Base-by-base conservation (phyloP, 2,888 invertebrate species). In the Trichogramma dendrolimi region DNA sequence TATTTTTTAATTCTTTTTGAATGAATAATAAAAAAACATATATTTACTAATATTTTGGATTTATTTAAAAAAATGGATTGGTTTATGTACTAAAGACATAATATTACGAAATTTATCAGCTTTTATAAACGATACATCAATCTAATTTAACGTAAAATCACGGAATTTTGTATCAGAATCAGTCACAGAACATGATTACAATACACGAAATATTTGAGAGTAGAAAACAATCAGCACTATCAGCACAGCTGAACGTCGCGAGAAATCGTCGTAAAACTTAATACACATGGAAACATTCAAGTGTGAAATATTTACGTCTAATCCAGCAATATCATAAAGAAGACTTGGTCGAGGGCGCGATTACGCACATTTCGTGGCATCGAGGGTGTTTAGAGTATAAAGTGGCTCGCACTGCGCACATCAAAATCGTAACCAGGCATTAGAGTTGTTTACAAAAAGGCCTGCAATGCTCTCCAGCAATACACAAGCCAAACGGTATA, bases 251-350 rank as follows among this genome's bases (percentile, higher is more conserved):
- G 27, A 27, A 27, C 50, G 56, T 50, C 60, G 58, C 61, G 68
- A 65, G 67, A 64, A 66, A 66, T 27, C 60, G 67, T 75, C 77
- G 71, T 77, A 77, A 77, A 78, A 77, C 69, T 72, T 75, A 76
- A 77, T 71, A 73, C 72, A 72, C 71, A 67, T 67, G 39, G 14
- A 42, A 73, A 75, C 74, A 73, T 77, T 74, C 75, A 71, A 79
- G 77, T 79, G 78, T 76, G 72, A 79, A 78, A 78, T 79, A 79
- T 78, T 75, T 74, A 71, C 72, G 74, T 75, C 76, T 79, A 79
- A 79, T 79, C 79, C 77, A 71, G 77, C 78, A 79, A 79, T 79
- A 78, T 78, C 79, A 75, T 79, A 79, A 79, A 79, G 77, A 78
- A 78, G 69, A 70, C 67, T 64, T 68, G 67, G 42, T 10, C 49